These are phyloP conservation scores for Parapsyche elsis DNA, from an alignment of 1,140 invertebrate genomes.

Conservation along the genomic window DNA sequence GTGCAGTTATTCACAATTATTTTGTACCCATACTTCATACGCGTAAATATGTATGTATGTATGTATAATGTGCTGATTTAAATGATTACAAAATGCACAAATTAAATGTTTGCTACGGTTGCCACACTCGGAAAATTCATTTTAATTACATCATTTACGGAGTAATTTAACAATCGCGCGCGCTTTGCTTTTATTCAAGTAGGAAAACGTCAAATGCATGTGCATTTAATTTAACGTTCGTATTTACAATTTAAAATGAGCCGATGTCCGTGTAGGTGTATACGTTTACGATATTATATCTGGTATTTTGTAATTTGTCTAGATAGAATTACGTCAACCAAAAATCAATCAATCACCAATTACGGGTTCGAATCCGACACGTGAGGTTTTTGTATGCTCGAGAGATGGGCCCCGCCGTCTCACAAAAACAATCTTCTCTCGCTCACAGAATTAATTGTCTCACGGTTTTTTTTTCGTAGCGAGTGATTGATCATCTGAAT, in stretches of 20 bases:
- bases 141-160: not conserved
- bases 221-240: not conserved
- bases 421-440: constrained; percentile 22
- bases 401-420: not conserved
- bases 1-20: not conserved
- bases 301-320: not conserved
- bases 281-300: not conserved
- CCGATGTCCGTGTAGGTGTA: no score
- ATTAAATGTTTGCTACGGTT: not conserved
- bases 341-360: constrained; percentile 40
- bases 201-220: constrained; percentile 34
- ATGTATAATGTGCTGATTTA: not conserved
- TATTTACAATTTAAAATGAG: no score
- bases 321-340: constrained; percentile 24
- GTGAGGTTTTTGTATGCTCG: constrained; percentile 10
- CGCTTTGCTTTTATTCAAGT: constrained; percentile 13
- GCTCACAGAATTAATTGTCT: constrained; percentile 32
- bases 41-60: not conserved
- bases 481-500: constrained; percentile 26
- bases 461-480: constrained; percentile 4
- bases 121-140: no score
- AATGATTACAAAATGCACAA: not conserved
- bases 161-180: constrained; percentile 8
- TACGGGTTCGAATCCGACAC: constrained; percentile 25
- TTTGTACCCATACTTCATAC: not conserved